Conservation (phyloP, 2,797 vertebrate species). For the Tragopan temminckii region DNA sequence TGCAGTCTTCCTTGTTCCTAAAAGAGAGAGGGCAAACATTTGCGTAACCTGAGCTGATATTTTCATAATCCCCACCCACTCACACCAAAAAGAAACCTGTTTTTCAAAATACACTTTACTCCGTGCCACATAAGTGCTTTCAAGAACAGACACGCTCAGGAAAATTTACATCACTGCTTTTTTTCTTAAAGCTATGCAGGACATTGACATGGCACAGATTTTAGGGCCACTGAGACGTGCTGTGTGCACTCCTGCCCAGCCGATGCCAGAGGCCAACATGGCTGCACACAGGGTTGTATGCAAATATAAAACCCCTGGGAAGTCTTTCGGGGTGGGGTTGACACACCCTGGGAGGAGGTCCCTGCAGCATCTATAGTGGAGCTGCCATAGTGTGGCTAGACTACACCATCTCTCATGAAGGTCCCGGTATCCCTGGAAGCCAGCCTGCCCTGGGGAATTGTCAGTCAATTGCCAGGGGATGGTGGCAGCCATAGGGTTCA, state of each 20-base stretch:
- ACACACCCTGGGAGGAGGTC: not conserved
- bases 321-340: rapidly evolving
- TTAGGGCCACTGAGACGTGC: not conserved
- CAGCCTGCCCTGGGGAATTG: not conserved
- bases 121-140: not conserved
- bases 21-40: constrained; percentile 61
- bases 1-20: not conserved
- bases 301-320: not conserved
- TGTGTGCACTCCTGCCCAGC: not conserved
- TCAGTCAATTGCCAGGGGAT: not conserved
- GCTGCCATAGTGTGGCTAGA: not conserved
- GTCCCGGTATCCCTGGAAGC: not conserved
- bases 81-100: constrained; percentile 41
- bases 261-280: not conserved
- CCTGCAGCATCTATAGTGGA: not conserved
- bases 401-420: not conserved
- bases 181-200: not conserved
- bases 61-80: constrained; percentile 79
- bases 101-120: constrained; percentile 43
- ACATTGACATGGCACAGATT: not conserved
- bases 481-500: rapidly evolving
- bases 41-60: constrained; percentile 75
- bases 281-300: rapidly evolving
- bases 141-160: not conserved
- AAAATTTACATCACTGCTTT: not conserved